Evolutionary conservation across 2,113 vertebrate species (phyloP), one percentile per base, ranked within the genome.

Genomic region (Cavia porcellus): DNA sequence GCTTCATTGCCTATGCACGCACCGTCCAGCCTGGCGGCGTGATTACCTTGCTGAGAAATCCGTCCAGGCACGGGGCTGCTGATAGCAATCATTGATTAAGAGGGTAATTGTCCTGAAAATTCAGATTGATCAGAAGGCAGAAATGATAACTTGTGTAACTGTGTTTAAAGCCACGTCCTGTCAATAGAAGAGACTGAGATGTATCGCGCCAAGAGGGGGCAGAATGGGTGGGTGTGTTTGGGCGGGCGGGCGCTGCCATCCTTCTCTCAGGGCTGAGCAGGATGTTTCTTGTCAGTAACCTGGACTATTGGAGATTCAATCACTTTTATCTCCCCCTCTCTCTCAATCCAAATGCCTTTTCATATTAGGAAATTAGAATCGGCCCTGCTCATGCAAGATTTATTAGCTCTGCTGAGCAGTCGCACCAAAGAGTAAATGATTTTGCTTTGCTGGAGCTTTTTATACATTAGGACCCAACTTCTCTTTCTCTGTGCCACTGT

Each of bases 331-430:
- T 98, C 98, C 97, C 98, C 98, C 97, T 98, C 98, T 98, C 98
- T 98, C 98, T 98, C 99, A 98, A 98, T 99, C 98, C 98, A 98
- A 99, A 98, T 99, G 98, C 98, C 98, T 99, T 99, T 99, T 99
- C 98, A 98, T 99, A 99, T 99, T 99, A 99, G 98, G 99, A 99
- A 99, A 99, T 99, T 99, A 99, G 98, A 99, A 98, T 99, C 97
- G 97, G 98, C 98, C 98, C 98, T 98, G 98, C 98, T 99, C 98
- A 99, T 99, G 98, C 98, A 99, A 99, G 98, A 99, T 99, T 99
- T 99, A 99, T 99, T 99, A 99, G 98, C 98, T 98, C 98, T 99
- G 98, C 98, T 98, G 98, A 99, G 98, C 98, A 98, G 98, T 99
- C 97, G 86, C 98, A 98, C 98, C 96, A 88, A 98, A 98, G 98